phyloP scores from a whole-genome alignment of 2,888 invertebrate genomes.

The Epistrophe grossulariae region DNA sequence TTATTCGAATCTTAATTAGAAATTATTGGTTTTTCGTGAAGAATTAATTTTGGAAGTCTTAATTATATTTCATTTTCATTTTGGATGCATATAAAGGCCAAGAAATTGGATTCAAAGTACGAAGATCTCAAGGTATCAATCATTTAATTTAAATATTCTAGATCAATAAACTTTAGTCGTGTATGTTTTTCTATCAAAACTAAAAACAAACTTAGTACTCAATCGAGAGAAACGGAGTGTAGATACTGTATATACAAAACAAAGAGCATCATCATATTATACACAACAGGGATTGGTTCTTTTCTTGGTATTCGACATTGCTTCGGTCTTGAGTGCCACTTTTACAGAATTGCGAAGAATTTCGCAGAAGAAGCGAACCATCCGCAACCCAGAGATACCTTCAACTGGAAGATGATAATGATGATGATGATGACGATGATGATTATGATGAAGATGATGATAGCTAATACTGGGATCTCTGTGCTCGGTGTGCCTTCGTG shows the following conservation, averaged over 20 bases:
- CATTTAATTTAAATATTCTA: no score
- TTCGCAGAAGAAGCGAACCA: slow-evolving; percentile 46
- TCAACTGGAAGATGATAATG: background rate
- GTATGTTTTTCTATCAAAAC: no score
- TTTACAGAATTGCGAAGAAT: slow-evolving; percentile 38
- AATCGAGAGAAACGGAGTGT: background rate
- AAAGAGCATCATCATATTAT: no score
- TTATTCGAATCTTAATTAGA: no score
- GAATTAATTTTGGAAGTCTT: no score
- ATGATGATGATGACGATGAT: slow-evolving; percentile 17
- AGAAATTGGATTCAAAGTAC: no score
- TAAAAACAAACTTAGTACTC: background rate
- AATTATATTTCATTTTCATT: no score
- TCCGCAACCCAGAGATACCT: slow-evolving; percentile 29
- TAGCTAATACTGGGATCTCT: slow-evolving; percentile 4
- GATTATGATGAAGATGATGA: slow-evolving; percentile 23
- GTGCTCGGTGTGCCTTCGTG: background rate
- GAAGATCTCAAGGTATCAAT: no score
- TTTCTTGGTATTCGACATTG: slow-evolving; percentile 23
- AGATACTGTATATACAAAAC: no score
- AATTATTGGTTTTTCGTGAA: no score
- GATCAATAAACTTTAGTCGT: no score
- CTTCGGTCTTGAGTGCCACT: slow-evolving; percentile 17
- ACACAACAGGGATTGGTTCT: slow-evolving; percentile 24
- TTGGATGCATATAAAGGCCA: no score